These are phyloP conservation scores for Ephydatia muelleri DNA, from an alignment of 37 sponge, comb jelly and placozoan species.

Conservation along the genomic window DNA sequence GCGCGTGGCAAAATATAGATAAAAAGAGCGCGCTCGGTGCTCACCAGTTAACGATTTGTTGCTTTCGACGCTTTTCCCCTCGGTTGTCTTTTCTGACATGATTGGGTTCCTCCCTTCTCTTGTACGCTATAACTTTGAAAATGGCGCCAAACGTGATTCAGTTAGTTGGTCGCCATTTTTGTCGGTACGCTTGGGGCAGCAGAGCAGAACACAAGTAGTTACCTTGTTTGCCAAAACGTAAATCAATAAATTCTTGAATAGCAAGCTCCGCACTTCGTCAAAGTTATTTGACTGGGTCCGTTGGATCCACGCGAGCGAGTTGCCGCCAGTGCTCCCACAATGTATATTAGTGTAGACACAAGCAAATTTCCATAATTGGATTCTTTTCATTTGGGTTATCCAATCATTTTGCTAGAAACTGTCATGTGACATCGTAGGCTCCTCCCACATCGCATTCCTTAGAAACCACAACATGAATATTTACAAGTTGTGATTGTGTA, in stretches of 20 bases:
- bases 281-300: too few relatives aligned
- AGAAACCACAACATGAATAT: conserved; percentile 64
- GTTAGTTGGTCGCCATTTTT: conserved; percentile 20
- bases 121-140: neutral
- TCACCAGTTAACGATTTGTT: neutral
- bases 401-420: conserved; percentile 29
- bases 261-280: too few relatives aligned
- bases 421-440: conserved; percentile 41
- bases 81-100: neutral
- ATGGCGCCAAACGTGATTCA: neutral
- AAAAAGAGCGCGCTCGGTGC: neutral
- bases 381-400: conserved; percentile 5
- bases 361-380: neutral
- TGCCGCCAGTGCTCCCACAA: too few relatives aligned
- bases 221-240: too few relatives aligned
- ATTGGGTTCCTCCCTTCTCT: neutral
- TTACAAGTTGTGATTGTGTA: conserved; percentile 41
- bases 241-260: too few relatives aligned
- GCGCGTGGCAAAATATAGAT: neutral
- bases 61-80: neutral
- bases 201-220: too few relatives aligned
- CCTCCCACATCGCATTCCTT: conserved; percentile 26
- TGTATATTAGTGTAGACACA: conserved; percentile 4
- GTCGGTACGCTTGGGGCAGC: neutral
- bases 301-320: too few relatives aligned